A percentile compares a stretch with the other conserved stretches of the same genome.
phyloP scores from a whole-genome alignment of 2,797 vertebrate species.

The Phrynocephalus vlangalii region DNA sequence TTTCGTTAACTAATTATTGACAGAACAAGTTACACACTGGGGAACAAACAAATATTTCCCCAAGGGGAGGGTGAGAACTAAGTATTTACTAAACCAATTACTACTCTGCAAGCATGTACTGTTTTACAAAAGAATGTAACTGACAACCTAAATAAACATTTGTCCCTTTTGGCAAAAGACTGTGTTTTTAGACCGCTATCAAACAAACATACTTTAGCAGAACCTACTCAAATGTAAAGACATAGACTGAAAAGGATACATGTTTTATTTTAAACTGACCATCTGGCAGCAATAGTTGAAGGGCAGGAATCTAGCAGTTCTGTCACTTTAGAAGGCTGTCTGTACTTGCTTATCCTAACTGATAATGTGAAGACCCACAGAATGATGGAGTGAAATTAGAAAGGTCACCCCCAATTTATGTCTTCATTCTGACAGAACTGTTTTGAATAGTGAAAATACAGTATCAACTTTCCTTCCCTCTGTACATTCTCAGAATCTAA shows the following conservation, averaged over 20 bases:
- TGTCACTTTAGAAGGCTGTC: constrained; percentile 9
- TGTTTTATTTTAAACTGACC: not conserved
- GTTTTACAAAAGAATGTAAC: not conserved
- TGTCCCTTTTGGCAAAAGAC: not conserved
- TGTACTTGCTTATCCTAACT: not conserved
- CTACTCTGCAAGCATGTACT: not conserved
- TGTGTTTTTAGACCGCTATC: not conserved
- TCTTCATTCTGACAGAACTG: not conserved
- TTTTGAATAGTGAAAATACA: not conserved
- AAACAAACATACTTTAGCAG: not conserved
- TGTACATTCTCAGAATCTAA: not conserved
- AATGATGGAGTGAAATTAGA: not conserved
- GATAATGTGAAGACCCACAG: not conserved
- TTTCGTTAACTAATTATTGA: not conserved
- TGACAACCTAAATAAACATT: not conserved
- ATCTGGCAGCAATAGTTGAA: not conserved
- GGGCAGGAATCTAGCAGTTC: not conserved
- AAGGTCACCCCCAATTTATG: not conserved
- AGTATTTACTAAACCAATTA: not conserved
- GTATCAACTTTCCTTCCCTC: not conserved
- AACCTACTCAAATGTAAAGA: not conserved
- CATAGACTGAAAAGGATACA: not conserved
- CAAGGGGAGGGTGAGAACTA: not conserved
- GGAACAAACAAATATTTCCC: not conserved
- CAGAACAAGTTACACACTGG: not conserved